A percentile compares a stretch with the other conserved stretches of the same genome.
These are phyloP conservation scores for Clostera curtula DNA, from an alignment of 2,888 invertebrate genomes.

Conservation along the genomic window DNA sequence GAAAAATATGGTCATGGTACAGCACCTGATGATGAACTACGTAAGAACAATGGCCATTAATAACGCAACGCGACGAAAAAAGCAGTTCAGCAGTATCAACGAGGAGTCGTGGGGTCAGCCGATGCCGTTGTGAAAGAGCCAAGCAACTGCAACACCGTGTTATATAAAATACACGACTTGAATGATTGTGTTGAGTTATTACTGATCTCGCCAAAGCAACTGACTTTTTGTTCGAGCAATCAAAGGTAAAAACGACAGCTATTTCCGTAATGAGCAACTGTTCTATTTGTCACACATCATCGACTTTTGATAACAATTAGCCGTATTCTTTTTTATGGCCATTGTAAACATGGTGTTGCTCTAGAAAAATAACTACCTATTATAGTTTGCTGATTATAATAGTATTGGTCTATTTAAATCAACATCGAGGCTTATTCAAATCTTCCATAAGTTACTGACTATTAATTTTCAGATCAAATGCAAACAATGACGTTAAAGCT, in stretches of 20 bases:
- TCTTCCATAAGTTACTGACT: conserved; percentile 1
- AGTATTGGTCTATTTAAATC: too few species aligned
- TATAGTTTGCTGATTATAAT: too few species aligned
- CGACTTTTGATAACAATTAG: conserved; percentile 9
- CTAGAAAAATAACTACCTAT: too few species aligned
- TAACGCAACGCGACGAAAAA: conserved; percentile 17
- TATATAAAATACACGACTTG: conserved; percentile 63
- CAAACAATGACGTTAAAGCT: conserved; percentile 38
- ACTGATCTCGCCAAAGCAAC: conserved; percentile 31
- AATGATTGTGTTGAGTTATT: conserved; percentile 37
- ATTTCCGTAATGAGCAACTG: conserved; percentile 13
- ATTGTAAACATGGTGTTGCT: neutral
- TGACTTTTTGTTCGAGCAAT: conserved; percentile 30
- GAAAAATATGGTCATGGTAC: conserved; percentile 1
- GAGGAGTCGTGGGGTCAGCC: conserved; percentile 25
- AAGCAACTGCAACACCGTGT: conserved; percentile 44
- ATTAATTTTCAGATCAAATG: conserved; percentile 15
- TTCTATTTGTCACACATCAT: conserved; percentile 16
- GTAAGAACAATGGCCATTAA: conserved; percentile 8
- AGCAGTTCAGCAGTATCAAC: conserved; percentile 7
- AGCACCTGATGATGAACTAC: conserved; percentile 7
- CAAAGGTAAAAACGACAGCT: conserved; percentile 24
- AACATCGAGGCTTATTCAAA: too few species aligned
- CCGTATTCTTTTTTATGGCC: conserved; percentile 3
- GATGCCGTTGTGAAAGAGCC: conserved; percentile 47